A percentile compares a stretch with the other conserved stretches of the same genome.
Evolutionary conservation across 2,888 invertebrate genomes (phyloP).

Genomic region (Platycheirus rosarum): DNA sequence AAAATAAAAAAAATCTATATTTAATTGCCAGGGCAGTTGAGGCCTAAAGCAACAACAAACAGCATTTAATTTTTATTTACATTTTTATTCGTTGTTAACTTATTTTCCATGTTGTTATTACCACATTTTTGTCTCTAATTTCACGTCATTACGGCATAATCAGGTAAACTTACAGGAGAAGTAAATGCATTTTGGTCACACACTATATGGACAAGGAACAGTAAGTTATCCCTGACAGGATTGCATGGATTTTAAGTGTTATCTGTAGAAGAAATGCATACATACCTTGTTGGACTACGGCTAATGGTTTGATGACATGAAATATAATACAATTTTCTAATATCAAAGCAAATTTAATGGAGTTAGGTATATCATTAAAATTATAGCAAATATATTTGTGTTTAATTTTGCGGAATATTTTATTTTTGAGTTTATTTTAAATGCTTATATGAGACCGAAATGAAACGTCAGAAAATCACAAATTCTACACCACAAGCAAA

Average conservation of each 20-base stretch:
- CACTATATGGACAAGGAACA: slow-evolving; percentile 45
- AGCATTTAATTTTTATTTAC: slow-evolving; percentile 70
- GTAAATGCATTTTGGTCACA: slow-evolving; percentile 71
- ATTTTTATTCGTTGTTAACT: slow-evolving; percentile 68
- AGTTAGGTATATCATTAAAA: slow-evolving; percentile 30
- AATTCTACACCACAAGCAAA: too few relatives aligned
- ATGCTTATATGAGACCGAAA: too few relatives aligned
- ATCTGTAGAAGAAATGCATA: background rate
- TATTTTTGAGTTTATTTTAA: slow-evolving; percentile 10
- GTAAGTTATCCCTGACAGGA: slow-evolving; percentile 26
- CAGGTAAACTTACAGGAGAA: slow-evolving; percentile 49
- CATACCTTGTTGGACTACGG: slow-evolving; percentile 19
- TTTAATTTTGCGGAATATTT: slow-evolving; percentile 12
- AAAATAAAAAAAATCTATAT: slow-evolving; percentile 41
- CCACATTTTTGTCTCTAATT: slow-evolving; percentile 69
- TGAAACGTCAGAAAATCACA: too few relatives aligned
- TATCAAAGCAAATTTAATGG: slow-evolving; percentile 26
- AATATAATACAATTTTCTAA: slow-evolving; percentile 23
- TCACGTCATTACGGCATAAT: slow-evolving; percentile 58
- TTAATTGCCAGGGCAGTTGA: slow-evolving; percentile 53
- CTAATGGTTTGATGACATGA: slow-evolving; percentile 64
- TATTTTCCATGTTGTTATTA: slow-evolving; percentile 64
- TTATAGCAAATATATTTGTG: slow-evolving; percentile 20
- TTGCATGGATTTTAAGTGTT: slow-evolving; percentile 9
- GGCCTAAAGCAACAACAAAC: slow-evolving; percentile 48